phyloP scores from a whole-genome alignment of 2,113 vertebrate genomes.

The Taxidea taxus region DNA sequence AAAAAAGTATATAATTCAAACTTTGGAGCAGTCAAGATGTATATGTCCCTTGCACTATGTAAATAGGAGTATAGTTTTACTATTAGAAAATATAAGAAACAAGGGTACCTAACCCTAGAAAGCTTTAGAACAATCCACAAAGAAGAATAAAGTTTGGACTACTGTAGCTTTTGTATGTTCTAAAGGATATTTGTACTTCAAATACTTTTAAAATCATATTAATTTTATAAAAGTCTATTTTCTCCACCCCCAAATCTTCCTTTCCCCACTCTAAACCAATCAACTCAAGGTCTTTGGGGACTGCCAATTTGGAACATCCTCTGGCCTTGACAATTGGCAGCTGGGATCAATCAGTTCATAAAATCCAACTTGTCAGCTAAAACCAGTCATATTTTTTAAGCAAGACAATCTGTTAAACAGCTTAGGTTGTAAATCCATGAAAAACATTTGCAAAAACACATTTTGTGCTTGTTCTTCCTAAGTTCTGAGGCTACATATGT shows the following conservation, averaged over 20 bases:
- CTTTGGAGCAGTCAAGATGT: neutral
- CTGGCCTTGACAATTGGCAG: conserved; percentile 70
- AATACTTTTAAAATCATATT: conserved; percentile 49
- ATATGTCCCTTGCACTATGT: neutral
- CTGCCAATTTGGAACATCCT: conserved; percentile 68
- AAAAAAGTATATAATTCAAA: neutral
- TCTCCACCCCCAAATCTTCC: neutral
- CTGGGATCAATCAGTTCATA: conserved; percentile 77
- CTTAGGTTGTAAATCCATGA: conserved; percentile 68
- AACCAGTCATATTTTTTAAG: conserved; percentile 74
- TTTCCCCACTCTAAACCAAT: neutral
- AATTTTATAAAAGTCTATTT: conserved; percentile 41
- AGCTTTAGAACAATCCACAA: neutral
- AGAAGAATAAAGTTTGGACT: neutral
- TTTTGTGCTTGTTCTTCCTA: conserved; percentile 62
- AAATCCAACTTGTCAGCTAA: conserved; percentile 78
- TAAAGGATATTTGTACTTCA: conserved; percentile 37
- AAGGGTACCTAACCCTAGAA: neutral
- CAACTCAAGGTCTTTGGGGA: neutral
- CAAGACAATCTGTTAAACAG: conserved; percentile 80
- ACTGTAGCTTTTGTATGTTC: neutral
- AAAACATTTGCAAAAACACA: conserved; percentile 72
- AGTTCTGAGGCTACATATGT: conserved; percentile 38
- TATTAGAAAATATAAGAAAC: neutral
- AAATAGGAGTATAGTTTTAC: neutral